Conservation (phyloP, 2,797 vertebrate genomes). For the Cryptoprocta ferox region DNA sequence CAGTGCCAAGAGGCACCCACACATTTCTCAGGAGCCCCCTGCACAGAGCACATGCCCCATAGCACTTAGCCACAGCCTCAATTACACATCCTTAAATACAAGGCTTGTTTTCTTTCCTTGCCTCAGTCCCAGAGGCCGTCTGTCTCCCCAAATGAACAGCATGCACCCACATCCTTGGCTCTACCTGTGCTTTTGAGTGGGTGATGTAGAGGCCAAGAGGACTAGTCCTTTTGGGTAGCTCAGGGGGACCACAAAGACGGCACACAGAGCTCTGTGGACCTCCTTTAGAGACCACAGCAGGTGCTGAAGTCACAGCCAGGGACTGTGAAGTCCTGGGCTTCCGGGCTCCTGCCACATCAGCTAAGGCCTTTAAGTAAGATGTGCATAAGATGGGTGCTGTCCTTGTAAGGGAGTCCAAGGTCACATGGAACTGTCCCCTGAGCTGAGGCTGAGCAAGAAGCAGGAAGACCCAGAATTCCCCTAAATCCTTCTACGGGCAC, state of each 20-base stretch:
- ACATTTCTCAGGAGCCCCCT: not conserved
- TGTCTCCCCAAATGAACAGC: not conserved
- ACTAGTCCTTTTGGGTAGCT: not conserved
- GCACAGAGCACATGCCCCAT: not conserved
- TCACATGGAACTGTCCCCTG: not conserved
- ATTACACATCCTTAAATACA: accelerated
- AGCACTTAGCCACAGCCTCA: no score
- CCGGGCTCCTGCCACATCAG: not conserved
- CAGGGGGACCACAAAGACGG: no score
- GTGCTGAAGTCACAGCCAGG: not conserved
- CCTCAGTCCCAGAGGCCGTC: not conserved
- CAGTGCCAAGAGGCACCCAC: not conserved
- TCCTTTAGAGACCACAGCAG: not conserved
- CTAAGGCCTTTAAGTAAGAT: not conserved
- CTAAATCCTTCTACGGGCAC: accelerated
- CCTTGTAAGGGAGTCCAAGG: not conserved
- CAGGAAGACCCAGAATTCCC: not conserved
- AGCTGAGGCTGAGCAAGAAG: not conserved
- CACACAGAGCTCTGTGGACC: not conserved
- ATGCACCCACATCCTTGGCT: not conserved
- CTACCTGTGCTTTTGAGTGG: not conserved
- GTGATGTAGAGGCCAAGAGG: not conserved
- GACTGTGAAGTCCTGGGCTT: not conserved
- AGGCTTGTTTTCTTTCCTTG: not conserved
- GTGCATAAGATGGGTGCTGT: no score